phyloP scores from a whole-genome alignment of 2,797 vertebrate genomes.

The Neopelma chrysocephalum region DNA sequence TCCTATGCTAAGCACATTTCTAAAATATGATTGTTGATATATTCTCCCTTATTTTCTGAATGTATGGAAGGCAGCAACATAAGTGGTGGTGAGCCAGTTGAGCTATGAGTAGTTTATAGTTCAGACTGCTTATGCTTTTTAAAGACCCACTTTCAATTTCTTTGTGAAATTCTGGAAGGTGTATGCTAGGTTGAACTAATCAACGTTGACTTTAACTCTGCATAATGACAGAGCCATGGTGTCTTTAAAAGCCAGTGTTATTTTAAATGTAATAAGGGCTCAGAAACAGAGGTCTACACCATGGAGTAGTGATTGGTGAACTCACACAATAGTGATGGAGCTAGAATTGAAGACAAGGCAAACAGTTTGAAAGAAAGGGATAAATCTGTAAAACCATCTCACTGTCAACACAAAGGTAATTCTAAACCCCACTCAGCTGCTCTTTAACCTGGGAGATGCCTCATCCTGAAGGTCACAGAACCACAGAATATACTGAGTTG shows the following conservation, averaged over 20 bases:
- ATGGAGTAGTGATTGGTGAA: not conserved
- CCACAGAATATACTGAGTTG: not conserved
- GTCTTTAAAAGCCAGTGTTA: not conserved
- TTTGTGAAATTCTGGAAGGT: not conserved
- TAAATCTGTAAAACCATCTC: not conserved
- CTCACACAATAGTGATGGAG: not conserved
- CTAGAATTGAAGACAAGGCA: not conserved
- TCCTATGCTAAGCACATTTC: not conserved
- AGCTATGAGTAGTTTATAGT: not conserved
- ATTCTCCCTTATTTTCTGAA: not conserved
- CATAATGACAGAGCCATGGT: not conserved
- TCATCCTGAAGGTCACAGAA: not conserved
- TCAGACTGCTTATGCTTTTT: not conserved
- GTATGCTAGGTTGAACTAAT: not conserved
- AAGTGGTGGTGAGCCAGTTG: not conserved
- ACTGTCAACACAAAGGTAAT: not conserved
- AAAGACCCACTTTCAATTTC: not conserved
- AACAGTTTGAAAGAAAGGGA: not conserved
- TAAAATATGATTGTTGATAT: not conserved
- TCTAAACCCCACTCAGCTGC: not conserved
- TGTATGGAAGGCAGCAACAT: not conserved
- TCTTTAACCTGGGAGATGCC: not conserved
- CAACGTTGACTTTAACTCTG: not conserved
- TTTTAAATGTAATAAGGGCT: not conserved
- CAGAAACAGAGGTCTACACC: not conserved